These are phyloP conservation scores for Glaucopsyche alexis DNA, from an alignment of 2,888 invertebrate genomes.

Conservation along the genomic window DNA sequence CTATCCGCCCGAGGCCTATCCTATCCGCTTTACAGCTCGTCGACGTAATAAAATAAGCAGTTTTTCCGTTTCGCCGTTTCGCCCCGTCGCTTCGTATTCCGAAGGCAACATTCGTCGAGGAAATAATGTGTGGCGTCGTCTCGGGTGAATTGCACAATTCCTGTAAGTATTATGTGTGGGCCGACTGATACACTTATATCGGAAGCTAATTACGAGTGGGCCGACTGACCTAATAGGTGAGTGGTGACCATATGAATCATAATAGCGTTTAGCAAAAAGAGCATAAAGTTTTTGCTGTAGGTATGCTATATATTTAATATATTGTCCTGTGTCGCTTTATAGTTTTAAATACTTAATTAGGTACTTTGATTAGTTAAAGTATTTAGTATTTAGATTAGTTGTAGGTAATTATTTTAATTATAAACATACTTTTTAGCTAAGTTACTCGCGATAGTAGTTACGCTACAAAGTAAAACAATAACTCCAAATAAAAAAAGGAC, in stretches of 20 bases:
- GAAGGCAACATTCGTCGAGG: conserved; percentile 57
- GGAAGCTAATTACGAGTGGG: not conserved
- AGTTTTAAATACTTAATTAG: too few relatives aligned
- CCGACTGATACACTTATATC: not conserved
- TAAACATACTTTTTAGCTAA: too few relatives aligned
- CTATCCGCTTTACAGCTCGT: conserved; percentile 60
- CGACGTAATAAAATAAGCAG: conserved; percentile 75
- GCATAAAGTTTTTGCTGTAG: not conserved
- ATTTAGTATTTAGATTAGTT: too few relatives aligned
- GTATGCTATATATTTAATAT: too few relatives aligned
- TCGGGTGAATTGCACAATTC: conserved; percentile 48
- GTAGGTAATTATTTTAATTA: too few relatives aligned
- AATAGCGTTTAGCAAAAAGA: not conserved
- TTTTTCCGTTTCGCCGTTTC: conserved; percentile 73
- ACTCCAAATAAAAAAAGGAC: conserved; percentile 26
- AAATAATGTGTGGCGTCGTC: conserved; percentile 56
- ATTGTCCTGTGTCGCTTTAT: too few relatives aligned
- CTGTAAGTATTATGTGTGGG: not conserved
- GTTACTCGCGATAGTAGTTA: too few relatives aligned
- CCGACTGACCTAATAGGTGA: not conserved
- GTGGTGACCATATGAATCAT: not conserved
- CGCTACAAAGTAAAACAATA: conserved; percentile 30
- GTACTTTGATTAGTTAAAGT: too few relatives aligned
- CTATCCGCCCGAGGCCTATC: conserved; percentile 56
- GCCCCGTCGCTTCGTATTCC: conserved; percentile 71